A percentile compares a stretch with the other conserved stretches of the same genome.
Evolutionary conservation across 2,888 invertebrate species (phyloP).

Genomic region (Metellina segmentata): DNA sequence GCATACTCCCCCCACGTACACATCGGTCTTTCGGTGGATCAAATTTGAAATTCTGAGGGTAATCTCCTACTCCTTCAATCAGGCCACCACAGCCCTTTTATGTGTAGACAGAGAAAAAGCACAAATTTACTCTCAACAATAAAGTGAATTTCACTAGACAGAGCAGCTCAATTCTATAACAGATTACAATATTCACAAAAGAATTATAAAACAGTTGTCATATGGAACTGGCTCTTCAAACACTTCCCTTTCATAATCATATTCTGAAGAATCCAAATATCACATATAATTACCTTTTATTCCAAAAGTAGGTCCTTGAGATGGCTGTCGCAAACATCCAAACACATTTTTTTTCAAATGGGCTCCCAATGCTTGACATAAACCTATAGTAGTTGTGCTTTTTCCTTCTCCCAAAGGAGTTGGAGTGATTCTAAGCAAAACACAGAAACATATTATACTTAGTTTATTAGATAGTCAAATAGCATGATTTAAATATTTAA

Average conservation of each 20-base stretch:
- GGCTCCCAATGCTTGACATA: conserved; percentile 94
- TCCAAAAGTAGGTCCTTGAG: conserved; percentile 99
- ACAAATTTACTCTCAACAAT: too few relatives aligned
- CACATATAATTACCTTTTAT: conserved; percentile 87
- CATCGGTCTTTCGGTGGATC: too few relatives aligned
- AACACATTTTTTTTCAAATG: conserved; percentile 92
- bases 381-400: conserved; percentile 95
- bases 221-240: background rate
- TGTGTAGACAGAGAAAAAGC: too few relatives aligned
- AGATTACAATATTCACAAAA: background rate
- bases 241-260: background rate
- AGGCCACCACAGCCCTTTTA: too few relatives aligned
- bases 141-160: background rate
- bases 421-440: conserved; percentile 90
- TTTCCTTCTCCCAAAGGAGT: conserved; percentile 99
- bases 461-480: too few relatives aligned
- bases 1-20: too few relatives aligned
- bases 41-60: too few relatives aligned
- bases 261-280: background rate
- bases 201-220: background rate
- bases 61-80: too few relatives aligned
- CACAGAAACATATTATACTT: background rate
- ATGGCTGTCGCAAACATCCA: conserved; percentile 97
- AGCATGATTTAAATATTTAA: too few relatives aligned
- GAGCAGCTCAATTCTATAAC: background rate